Percentiles rank a stretch among this genome's conserved stretches.
These are phyloP conservation scores for Astropecten irregularis DNA, from an alignment of 53 echinoderm and acorn worm genomes.

Conservation along the genomic window DNA sequence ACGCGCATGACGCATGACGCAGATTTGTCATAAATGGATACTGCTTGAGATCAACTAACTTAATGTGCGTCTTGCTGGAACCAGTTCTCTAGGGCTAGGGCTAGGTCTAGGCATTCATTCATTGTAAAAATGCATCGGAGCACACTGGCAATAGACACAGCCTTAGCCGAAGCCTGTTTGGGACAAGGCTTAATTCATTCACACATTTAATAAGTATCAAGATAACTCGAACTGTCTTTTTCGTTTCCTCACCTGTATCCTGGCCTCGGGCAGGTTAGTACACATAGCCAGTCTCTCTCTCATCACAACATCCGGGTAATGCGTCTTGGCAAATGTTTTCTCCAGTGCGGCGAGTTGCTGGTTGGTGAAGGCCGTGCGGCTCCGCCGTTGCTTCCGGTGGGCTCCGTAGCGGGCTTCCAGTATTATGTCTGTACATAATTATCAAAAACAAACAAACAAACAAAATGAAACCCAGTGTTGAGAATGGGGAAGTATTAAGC, in stretches of 20 bases:
- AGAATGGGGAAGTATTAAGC: not conserved
- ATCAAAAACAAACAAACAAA: conserved; percentile 1
- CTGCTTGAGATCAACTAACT: no score
- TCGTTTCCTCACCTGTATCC: conserved; percentile 94
- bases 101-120: no score
- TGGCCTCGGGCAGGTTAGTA: conserved; percentile 94
- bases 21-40: no score
- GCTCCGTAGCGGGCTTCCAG: conserved; percentile 96
- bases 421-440: conserved; percentile 95
- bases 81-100: no score
- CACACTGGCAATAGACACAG: no score
- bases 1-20: no score
- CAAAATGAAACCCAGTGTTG: not conserved
- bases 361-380: conserved; percentile 99
- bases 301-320: conserved; percentile 99
- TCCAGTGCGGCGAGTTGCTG: conserved; percentile 98
- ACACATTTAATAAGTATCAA: no score
- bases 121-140: no score
- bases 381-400: conserved; percentile 97
- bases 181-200: no score
- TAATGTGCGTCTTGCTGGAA: no score
- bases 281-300: conserved; percentile 97
- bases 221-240: no score
- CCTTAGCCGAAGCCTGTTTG: no score
- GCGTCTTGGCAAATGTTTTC: conserved; percentile 97